Evolutionary conservation across 2,797 vertebrate species (phyloP).

Genomic region (Momotus momota): DNA sequence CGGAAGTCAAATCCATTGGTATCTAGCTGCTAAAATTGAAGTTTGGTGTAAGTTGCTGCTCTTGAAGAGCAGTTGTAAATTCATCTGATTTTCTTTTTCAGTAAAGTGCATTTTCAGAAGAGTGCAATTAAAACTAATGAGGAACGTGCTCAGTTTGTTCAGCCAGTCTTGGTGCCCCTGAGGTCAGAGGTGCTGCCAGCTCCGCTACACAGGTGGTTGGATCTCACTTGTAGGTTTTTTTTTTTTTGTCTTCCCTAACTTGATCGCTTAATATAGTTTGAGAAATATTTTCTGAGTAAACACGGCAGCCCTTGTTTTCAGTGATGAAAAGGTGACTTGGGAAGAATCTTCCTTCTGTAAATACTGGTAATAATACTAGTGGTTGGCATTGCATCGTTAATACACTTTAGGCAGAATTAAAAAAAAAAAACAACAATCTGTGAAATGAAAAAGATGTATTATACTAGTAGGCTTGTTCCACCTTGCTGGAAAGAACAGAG

Average conservation of each 20-base stretch:
- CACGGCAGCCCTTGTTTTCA: neutral
- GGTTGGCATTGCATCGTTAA: neutral
- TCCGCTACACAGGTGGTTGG: neutral
- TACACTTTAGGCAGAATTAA: neutral
- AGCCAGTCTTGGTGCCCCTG: neutral
- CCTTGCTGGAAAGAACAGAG: neutral
- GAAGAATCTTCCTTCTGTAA: neutral
- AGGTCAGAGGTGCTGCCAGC: neutral
- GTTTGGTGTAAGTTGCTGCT: neutral
- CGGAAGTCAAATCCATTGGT: neutral
- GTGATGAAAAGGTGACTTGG: neutral
- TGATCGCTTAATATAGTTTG: neutral
- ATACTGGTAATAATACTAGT: neutral
- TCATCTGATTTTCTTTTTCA: neutral
- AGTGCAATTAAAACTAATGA: neutral
- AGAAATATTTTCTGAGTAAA: conserved; percentile 1
- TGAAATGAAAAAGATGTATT: neutral
- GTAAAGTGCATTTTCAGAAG: rapidly evolving
- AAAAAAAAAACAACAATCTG: neutral
- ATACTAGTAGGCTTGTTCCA: neutral
- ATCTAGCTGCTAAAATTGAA: neutral
- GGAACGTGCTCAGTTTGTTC: neutral
- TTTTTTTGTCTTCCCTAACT: neutral
- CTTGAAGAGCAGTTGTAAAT: neutral
- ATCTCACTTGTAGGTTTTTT: neutral